Evolutionary conservation across 2,888 invertebrate genomes (phyloP).

Genomic region (Phrixothrix hirtus): DNA sequence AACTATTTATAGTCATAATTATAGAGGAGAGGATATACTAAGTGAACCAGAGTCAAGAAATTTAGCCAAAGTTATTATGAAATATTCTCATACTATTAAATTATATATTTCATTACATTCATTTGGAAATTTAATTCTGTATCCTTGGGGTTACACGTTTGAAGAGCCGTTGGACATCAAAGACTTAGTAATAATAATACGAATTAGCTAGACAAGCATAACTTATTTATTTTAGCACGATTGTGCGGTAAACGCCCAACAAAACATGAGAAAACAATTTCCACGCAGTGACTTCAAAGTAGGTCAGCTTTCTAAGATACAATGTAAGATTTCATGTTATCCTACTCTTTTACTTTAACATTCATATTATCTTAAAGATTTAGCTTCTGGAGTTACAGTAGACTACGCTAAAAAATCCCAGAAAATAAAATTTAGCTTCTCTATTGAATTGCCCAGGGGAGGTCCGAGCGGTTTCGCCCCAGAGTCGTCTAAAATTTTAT

Average conservation of each 20-base stretch:
- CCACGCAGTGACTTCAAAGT: conserved; percentile 28
- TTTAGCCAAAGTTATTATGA: conserved; percentile 37
- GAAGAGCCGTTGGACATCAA: conserved; percentile 21
- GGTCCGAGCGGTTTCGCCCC: conserved; percentile 35
- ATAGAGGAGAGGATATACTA: conserved; percentile 33
- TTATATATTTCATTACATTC: conserved; percentile 39
- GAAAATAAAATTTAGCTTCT: conserved; percentile 35
- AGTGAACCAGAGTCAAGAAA: conserved; percentile 43
- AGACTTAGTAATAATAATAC: conserved; percentile 28
- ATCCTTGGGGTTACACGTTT: conserved; percentile 38
- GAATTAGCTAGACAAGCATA: no score
- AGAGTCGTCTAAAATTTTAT: conserved; percentile 22
- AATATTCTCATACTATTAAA: conserved; percentile 30
- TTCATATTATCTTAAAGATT: conserved; percentile 33
- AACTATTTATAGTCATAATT: conserved; percentile 27
- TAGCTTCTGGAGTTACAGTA: conserved; percentile 26
- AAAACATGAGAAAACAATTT: conserved; percentile 27
- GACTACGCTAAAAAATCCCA: conserved; percentile 32
- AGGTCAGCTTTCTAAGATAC: no score
- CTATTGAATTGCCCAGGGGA: conserved; percentile 33
- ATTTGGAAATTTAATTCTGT: conserved; percentile 38
- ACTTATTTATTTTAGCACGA: conserved; percentile 29
- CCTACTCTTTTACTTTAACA: no score
- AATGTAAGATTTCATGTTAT: no score
- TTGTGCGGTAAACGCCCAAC: conserved; percentile 28